Percentiles rank a stretch among this genome's conserved stretches.
Evolutionary conservation across 2,888 invertebrate species (phyloP).

Genomic region (Petrolisthes manimaculis): DNA sequence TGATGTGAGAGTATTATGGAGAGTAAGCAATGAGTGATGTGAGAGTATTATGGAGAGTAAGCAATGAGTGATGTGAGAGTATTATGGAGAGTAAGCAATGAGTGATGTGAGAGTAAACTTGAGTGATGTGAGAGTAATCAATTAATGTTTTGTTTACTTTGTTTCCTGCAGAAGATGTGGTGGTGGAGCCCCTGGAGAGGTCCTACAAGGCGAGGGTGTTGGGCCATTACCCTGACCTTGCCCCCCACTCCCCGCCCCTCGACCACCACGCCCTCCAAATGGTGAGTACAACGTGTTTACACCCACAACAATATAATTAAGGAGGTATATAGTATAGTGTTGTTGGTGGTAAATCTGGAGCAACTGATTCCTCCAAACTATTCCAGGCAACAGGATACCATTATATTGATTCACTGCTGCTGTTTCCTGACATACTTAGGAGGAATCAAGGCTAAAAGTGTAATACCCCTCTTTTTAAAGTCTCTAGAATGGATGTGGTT

Average conservation of each 20-base stretch:
- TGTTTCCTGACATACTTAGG: too few species aligned
- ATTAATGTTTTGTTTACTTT: not conserved
- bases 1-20: not conserved
- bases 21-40: not conserved
- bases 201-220: conserved; percentile 94
- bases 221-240: conserved; percentile 93
- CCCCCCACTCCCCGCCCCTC: conserved; percentile 78
- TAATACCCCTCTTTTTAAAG: too few species aligned
- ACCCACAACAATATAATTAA: not conserved
- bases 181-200: conserved; percentile 84
- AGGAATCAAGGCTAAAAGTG: too few species aligned
- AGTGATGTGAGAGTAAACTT: not conserved
- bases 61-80: not conserved
- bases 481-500: too few species aligned
- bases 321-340: too few species aligned
- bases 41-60: not conserved
- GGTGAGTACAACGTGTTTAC: conserved; percentile 75
- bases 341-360: too few species aligned
- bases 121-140: not conserved
- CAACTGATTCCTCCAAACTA: too few species aligned
- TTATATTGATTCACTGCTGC: too few species aligned
- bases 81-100: not conserved
- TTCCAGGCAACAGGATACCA: too few species aligned
- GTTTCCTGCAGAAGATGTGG: conserved; percentile 45
- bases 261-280: conserved; percentile 96